Evolutionary conservation across 2,797 vertebrate genomes (phyloP), one percentile per base, ranked within the genome.

Genomic region (Botia almorhae): DNA sequence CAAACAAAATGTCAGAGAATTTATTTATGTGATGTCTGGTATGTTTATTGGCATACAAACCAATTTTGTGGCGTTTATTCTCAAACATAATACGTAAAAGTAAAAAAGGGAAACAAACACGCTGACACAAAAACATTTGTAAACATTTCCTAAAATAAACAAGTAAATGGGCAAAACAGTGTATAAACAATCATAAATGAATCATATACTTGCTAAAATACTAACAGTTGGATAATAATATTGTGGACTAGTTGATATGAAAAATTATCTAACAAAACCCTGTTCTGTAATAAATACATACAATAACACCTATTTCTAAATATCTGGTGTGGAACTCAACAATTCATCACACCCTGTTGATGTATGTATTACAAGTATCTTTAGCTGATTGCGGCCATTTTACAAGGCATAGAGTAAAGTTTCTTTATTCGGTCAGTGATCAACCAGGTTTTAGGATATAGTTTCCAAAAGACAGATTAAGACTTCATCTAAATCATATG

Each of bases 371-470:
- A 69, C 43, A 68, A 2, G 23, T 81, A 51, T 68, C 23, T 23
- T 12, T n/a, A 43, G 19, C 72, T 69, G 19, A 61, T 71, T 69
- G 63, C 56, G 64, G 17, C 14, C 14, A 65, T 48, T 81, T 51
- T 16, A 21, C 74, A 80, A 76, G 67, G 82, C 73, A 51, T 5
- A 33, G 33, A 33, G 4, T 46, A 80, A 71, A 19, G 10, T 39
- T 1, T 14, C 3, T 50, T 43, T 60, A 73, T 69, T 51, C 7
- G 11, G 14, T 17, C 46, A 48, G 19, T 23, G 21, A 64, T 51
- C 46, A 33, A 75, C 33, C 46, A 17, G 36, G 14, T 26, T 29
- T 14, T 2, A 29, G 14, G 33, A 12, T 10, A 19, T 33, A 16
- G 61, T 65, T 65, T 33, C 16, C 2, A 0, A 65, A 2, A 7